These are phyloP conservation scores for Neuroterus valhalla DNA, from an alignment of 1,140 invertebrate species.

Conservation along the genomic window DNA sequence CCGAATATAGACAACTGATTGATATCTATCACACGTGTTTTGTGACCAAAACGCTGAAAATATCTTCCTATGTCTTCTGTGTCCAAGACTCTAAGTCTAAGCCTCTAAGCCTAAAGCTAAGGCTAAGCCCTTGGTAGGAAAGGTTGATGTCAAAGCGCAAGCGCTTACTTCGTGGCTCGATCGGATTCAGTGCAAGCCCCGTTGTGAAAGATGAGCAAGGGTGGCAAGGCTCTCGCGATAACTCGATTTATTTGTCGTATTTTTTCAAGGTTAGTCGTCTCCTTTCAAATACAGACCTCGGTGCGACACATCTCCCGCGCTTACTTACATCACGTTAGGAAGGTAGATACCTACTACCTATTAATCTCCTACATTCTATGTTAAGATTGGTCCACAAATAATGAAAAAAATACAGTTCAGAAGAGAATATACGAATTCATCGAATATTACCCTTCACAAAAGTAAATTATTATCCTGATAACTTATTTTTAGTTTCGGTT, in stretches of 20 bases:
- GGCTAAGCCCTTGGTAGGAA: conserved; percentile 8
- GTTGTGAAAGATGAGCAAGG: conserved; percentile 17
- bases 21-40: too few relatives aligned
- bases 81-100: background rate
- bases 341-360: background rate
- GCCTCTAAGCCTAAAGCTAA: background rate
- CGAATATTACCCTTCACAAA: too few relatives aligned
- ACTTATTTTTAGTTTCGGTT: too few relatives aligned
- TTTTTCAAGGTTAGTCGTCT: conserved; percentile 18
- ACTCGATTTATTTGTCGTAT: conserved; percentile 9
- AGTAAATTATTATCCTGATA: too few relatives aligned
- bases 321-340: conserved; percentile 7
- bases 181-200: conserved; percentile 9
- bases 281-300: background rate
- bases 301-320: background rate
- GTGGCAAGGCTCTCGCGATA: background rate
- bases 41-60: too few relatives aligned
- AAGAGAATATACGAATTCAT: too few relatives aligned
- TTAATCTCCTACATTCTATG: background rate
- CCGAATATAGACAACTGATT: too few relatives aligned
- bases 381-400: background rate
- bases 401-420: too few relatives aligned
- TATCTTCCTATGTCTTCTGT: background rate
- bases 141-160: conserved; percentile 26
- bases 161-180: conserved; percentile 5